Conservation (phyloP, 2,888 invertebrate genomes). For the Oscheius onirici region DNA sequence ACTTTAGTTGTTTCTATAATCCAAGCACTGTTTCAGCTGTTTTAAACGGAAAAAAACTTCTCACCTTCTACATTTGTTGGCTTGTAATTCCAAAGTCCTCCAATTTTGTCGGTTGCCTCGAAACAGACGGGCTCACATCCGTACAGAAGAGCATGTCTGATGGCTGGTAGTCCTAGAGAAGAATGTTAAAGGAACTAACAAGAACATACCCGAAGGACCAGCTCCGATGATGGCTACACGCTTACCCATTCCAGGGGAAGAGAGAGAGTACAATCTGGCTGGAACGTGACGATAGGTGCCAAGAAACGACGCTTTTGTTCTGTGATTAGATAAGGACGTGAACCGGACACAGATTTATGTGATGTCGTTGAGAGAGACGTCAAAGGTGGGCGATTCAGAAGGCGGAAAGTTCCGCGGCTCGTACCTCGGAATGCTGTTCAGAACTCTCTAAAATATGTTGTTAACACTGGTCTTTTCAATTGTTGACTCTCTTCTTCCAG, state of each 20-base stretch:
- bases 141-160: constrained; percentile 50
- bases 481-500: no score
- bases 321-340: constrained; percentile 28
- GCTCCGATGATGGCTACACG: constrained; percentile 28
- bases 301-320: constrained; percentile 8
- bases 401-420: no score
- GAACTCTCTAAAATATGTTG: no score
- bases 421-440: no score
- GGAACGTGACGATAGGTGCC: constrained; percentile 15
- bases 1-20: no score
- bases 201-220: constrained; percentile 24
- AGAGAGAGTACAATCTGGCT: not conserved
- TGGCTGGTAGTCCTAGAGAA: constrained; percentile 14
- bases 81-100: constrained; percentile 72
- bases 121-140: constrained; percentile 71
- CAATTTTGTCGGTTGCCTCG: constrained; percentile 70
- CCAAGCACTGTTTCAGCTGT: no score
- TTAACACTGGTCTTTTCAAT: no score
- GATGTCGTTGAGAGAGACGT: no score
- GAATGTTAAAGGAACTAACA: no score
- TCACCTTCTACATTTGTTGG: constrained; percentile 35
- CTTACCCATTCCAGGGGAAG: constrained; percentile 11
- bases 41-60: not conserved
- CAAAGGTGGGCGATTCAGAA: no score
- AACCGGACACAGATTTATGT: constrained; percentile 4